Base-by-base conservation (phyloP, 2,797 vertebrate species). In the Florisuga fusca region DNA sequence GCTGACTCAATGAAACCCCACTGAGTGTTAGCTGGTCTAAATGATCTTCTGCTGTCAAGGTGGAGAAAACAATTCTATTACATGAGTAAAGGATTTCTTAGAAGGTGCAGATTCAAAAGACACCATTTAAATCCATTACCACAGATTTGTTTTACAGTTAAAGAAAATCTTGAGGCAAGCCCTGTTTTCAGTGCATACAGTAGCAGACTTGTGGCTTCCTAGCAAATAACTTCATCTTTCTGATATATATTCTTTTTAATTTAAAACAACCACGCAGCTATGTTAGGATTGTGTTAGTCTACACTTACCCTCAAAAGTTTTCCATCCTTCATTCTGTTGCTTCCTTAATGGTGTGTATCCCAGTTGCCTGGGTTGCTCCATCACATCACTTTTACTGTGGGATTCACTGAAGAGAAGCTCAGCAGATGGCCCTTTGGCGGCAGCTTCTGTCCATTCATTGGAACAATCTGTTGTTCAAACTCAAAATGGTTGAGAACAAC, bases 311-410 rank as follows among this genome's bases (percentile, higher is more conserved):
- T 33, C 91, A 89, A 85, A 97, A 97, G 94, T 98, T 96, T 95
- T 93, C 89, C 97, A 98, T 99, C 97, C 94, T 98, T 99, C 98
- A 98, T 98, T 96, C 98, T 99, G 98, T 99, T 98, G 93, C 98
- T 98, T 98, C 97, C 97, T 98, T 99, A 99, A 99, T 99, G 98
- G 97, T 94, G 97, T 98, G 98, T 98, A 97, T 98, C 98, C 98
- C 97, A 96, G 95, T 97, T 98, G 97, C 97, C 97, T 98, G 97
- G 88, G 95, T 98, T 98, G 93, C 97, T 98, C 98, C 98, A 95
- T 98, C 97, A 95, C 97, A 88, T 91, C 27, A 96, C 96, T 97
- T 98, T 98, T 96, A 46, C 79, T 91, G 96, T 97, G 96, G 97
- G 97, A 97, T 97, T 97, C 94, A 79, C 95, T 96, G 96, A 97